Conservation (phyloP, 2,797 vertebrate species). For the Neopelma chrysocephalum region DNA sequence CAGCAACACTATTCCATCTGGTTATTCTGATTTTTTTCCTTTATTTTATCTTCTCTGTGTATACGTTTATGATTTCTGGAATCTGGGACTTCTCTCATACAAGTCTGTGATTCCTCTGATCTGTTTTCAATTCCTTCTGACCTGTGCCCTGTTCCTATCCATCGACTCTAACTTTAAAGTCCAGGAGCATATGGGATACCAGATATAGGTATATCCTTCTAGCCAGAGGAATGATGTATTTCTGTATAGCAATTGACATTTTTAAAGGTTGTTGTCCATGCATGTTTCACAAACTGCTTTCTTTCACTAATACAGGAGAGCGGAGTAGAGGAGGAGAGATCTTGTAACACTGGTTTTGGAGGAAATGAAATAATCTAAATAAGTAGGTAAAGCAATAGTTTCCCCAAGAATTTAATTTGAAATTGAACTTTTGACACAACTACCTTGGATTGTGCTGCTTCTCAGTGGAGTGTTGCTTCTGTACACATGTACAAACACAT, state of each 20-base stretch:
- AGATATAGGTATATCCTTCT: background rate
- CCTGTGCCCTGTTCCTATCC: background rate
- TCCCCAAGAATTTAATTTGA: background rate
- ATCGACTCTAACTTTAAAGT: background rate
- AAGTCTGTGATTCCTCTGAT: rapidly evolving
- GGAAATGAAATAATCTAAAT: background rate
- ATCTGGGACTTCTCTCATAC: background rate
- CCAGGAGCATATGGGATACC: background rate
- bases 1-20: background rate
- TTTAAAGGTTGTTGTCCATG: background rate
- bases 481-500: background rate
- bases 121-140: background rate
- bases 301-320: background rate
- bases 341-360: background rate
- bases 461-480: background rate
- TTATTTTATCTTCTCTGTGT: background rate
- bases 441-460: background rate
- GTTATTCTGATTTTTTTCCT: background rate
- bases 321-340: rapidly evolving
- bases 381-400: background rate
- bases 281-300: background rate
- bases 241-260: background rate
- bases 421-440: background rate
- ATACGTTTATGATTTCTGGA: background rate
- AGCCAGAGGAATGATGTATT: background rate